A percentile compares a stretch with the other conserved stretches of the same genome.
These are phyloP conservation scores for Rhabdornis inornatus DNA, from an alignment of 2,113 vertebrate genomes.

Conservation along the genomic window DNA sequence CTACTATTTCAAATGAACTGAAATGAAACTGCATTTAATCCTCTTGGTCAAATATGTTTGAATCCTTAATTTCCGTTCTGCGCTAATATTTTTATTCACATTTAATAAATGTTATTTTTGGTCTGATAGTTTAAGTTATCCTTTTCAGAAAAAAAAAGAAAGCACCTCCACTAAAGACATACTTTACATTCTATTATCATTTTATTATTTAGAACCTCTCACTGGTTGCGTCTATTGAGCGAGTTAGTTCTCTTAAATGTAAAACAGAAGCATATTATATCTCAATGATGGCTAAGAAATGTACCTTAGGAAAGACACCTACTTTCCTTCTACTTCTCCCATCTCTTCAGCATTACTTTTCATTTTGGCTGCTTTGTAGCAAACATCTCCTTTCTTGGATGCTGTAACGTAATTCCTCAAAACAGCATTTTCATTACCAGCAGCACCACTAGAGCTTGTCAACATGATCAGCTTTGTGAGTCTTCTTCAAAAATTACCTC, in stretches of 20 bases:
- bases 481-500: neutral
- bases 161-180: neutral
- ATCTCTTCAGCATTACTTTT: neutral
- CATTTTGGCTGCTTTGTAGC: neutral
- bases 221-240: neutral
- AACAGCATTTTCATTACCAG: neutral
- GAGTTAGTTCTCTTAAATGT: neutral
- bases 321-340: neutral
- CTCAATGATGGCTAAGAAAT: neutral
- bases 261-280: neutral
- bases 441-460: neutral
- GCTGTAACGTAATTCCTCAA: neutral
- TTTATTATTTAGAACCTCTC: neutral
- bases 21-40: neutral
- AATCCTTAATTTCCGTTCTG: neutral
- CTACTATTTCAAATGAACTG: neutral
- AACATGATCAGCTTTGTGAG: neutral
- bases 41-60: neutral
- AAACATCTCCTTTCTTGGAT: neutral
- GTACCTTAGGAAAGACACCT: neutral
- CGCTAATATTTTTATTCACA: neutral
- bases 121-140: neutral
- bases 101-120: neutral
- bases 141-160: neutral
- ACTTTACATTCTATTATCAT: neutral